Percentiles rank a stretch among this genome's conserved stretches.
These are phyloP conservation scores for Platichthys stellatus DNA, from an alignment of 2,113 vertebrate genomes.

Conservation along the genomic window DNA sequence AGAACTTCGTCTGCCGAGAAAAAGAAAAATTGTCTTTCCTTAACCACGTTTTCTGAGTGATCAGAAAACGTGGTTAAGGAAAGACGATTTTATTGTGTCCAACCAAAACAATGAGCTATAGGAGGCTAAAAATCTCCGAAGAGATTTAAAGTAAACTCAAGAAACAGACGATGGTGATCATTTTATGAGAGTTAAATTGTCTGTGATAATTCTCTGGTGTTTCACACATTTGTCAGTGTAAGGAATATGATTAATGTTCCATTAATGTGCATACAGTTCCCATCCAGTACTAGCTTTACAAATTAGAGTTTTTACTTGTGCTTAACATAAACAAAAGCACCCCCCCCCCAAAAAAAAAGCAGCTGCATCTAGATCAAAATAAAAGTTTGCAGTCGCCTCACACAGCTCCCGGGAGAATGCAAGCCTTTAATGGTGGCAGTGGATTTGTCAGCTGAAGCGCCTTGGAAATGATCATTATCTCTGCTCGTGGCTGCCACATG, in stretches of 20 bases:
- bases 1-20: no score
- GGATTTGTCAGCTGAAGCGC: conserved; percentile 53
- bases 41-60: no score
- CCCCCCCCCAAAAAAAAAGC: not conserved
- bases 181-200: no score
- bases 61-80: no score
- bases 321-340: no score
- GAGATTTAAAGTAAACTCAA: not conserved
- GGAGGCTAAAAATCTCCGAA: no score
- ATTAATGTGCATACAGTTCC: not conserved
- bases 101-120: no score
- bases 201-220: no score
- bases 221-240: not conserved
- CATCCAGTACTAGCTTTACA: conserved; percentile 26
- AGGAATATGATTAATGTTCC: not conserved
- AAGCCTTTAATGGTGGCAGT: conserved; percentile 46
- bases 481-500: conserved; percentile 50
- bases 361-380: conserved; percentile 50
- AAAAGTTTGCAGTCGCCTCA: conserved; percentile 28
- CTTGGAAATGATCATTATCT: conserved; percentile 70
- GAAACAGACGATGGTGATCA: not conserved
- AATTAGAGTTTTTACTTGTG: conserved; percentile 14
- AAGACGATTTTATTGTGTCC: no score
- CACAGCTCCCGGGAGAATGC: conserved; percentile 50
- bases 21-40: no score